Percentiles rank a stretch among this genome's conserved stretches.
Conservation (phyloP, 2,888 invertebrate species). For the Drosophila putrida region DNA sequence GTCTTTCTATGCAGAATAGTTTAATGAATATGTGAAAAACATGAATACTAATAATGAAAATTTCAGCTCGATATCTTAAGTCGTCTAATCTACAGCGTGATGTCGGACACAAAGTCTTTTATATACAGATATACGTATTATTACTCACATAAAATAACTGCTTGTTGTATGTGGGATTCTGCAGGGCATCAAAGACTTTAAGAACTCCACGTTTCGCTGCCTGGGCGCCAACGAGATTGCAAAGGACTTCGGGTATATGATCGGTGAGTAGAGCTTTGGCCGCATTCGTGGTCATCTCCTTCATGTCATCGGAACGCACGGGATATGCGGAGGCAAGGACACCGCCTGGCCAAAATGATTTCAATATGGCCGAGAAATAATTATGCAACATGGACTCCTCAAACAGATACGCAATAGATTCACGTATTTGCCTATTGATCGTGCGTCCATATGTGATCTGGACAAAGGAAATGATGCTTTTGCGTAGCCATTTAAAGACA, state of each 20-base stretch:
- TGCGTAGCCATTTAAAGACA: conserved; percentile 94
- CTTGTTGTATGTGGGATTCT: conserved; percentile 94
- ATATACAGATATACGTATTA: too few species aligned
- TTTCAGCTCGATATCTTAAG: too few species aligned
- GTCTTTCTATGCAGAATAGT: too few species aligned
- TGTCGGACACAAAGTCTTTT: too few species aligned
- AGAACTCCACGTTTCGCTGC: conserved; percentile 93
- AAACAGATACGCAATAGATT: conserved; percentile 94
- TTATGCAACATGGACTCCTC: conserved; percentile 96
- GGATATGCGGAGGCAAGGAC: conserved; percentile 87
- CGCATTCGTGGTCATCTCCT: conserved; percentile 89
- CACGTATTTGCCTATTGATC: conserved; percentile 95
- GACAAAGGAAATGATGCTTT: conserved; percentile 95
- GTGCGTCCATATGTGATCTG: conserved; percentile 96
- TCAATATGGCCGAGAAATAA: conserved; percentile 92
- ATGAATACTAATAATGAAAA: too few species aligned
- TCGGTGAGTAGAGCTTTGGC: conserved; percentile 88
- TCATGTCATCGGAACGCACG: conserved; percentile 88
- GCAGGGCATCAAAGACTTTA: conserved; percentile 94
- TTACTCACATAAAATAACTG: conserved; percentile 93
- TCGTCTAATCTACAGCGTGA: too few species aligned
- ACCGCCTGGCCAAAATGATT: conserved; percentile 96
- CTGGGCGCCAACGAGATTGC: conserved; percentile 93
- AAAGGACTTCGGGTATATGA: conserved; percentile 92
- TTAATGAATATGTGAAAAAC: too few species aligned